Percentiles rank a stretch among this genome's conserved stretches.
Evolutionary conservation across 2,888 invertebrate species (phyloP).

Genomic region (Thymelicus lineola): DNA sequence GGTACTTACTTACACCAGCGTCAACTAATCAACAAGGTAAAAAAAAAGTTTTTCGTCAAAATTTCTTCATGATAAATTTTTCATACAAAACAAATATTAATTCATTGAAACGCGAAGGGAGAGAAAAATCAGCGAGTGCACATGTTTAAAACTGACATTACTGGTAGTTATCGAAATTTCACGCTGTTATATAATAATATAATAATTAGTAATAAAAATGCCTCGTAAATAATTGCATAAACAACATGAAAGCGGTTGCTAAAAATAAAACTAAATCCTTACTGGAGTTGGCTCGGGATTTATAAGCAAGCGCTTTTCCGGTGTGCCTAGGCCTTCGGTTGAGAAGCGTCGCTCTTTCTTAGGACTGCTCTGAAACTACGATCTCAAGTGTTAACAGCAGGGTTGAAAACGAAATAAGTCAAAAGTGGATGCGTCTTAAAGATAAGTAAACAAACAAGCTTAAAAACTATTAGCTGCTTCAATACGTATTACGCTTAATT

Average conservation of each 20-base stretch:
- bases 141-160: background rate
- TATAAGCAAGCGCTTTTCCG: constrained; percentile 83
- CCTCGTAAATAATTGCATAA: background rate
- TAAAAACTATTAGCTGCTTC: background rate
- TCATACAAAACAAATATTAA: too few relatives aligned
- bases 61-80: too few relatives aligned
- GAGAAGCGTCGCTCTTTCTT: constrained; percentile 79
- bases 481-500: background rate
- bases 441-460: constrained; percentile 13
- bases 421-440: constrained; percentile 37
- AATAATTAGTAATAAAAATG: background rate
- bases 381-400: constrained; percentile 66
- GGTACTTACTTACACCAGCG: too few relatives aligned
- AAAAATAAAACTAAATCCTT: constrained; percentile 53
- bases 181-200: constrained; percentile 21
- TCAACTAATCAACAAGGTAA: too few relatives aligned
- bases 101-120: too few relatives aligned
- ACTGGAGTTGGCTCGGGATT: constrained; percentile 82
- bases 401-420: constrained; percentile 25
- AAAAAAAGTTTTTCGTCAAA: too few relatives aligned
- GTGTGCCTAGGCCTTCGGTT: constrained; percentile 73
- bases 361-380: constrained; percentile 82
- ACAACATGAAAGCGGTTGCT: constrained; percentile 23
- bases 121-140: too few relatives aligned
- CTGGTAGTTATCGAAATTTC: background rate